Percentiles rank a stretch among this genome's conserved stretches.
phyloP scores from a whole-genome alignment of 1,140 invertebrate genomes.

The Helicoverpa zea region DNA sequence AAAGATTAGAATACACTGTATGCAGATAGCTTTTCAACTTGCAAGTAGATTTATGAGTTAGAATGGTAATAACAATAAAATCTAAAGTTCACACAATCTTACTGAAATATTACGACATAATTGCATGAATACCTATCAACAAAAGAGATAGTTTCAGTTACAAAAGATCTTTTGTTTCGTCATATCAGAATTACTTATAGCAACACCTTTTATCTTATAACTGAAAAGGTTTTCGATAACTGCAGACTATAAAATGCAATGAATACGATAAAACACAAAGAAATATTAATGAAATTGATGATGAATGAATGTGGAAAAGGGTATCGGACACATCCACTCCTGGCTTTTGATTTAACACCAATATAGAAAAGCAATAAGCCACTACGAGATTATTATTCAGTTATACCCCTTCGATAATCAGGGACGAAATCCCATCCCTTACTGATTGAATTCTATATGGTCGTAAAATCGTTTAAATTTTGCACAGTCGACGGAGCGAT shows the following conservation, averaged over 20 bases:
- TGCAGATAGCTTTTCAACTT: too few relatives aligned
- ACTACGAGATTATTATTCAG: conserved; percentile 13
- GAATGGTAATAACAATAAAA: too few relatives aligned
- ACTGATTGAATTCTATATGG: conserved; percentile 49
- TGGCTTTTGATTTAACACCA: neutral
- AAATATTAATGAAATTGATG: too few relatives aligned
- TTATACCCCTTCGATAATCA: conserved; percentile 13
- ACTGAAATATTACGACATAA: neutral
- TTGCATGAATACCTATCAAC: neutral
- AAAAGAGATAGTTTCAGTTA: neutral
- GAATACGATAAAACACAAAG: too few relatives aligned
- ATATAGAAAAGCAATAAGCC: neutral
- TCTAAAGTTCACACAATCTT: too few relatives aligned
- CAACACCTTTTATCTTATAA: too few relatives aligned
- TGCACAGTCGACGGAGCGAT: conserved; percentile 42
- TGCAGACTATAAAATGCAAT: too few relatives aligned
- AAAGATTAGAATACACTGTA: too few relatives aligned
- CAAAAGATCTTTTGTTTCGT: neutral
- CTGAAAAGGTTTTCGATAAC: too few relatives aligned
- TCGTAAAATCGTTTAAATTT: conserved; percentile 52
- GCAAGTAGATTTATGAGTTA: too few relatives aligned
- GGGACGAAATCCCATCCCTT: conserved; percentile 25
- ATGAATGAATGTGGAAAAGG: too few relatives aligned
- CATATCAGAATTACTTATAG: neutral
- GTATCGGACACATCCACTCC: neutral